Evolutionary conservation across 2,888 invertebrate species (phyloP).

Genomic region (Limenitis camilla): DNA sequence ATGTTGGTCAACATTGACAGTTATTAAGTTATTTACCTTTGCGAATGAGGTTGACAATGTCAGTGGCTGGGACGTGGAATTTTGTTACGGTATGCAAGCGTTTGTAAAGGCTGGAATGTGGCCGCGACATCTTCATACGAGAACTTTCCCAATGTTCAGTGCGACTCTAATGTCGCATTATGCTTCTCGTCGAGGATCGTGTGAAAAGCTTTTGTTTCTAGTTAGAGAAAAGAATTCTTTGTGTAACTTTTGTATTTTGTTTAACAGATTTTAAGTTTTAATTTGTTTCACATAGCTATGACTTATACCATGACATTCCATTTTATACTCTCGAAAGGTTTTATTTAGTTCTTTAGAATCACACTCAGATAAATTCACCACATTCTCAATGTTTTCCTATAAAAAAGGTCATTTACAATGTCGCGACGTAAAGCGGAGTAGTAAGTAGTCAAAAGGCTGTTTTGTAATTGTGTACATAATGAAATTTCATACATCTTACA

Average conservation of each 20-base stretch:
- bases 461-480: no score
- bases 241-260: background rate
- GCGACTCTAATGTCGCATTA: background rate
- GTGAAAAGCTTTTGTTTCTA: slow-evolving; percentile 7
- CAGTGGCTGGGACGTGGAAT: slow-evolving; percentile 38
- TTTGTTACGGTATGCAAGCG: slow-evolving; percentile 55
- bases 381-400: no score
- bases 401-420: no score
- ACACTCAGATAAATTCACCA: no score
- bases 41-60: slow-evolving; percentile 32
- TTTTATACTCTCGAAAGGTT: no score
- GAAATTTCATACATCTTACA: no score
- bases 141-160: slow-evolving; percentile 22
- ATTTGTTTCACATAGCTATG: background rate
- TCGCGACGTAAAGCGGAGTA: no score
- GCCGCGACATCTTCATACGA: slow-evolving; percentile 63
- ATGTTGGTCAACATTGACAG: slow-evolving; percentile 31
- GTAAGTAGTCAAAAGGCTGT: no score
- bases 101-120: slow-evolving; percentile 54
- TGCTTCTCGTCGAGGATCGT: background rate
- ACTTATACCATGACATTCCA: no score
- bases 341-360: no score
- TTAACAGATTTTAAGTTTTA: background rate
- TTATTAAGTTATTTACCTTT: slow-evolving; percentile 55
- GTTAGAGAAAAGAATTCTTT: slow-evolving; percentile 1